Conservation (phyloP, 2,888 invertebrate species). For the Cantharis flavilabris region DNA sequence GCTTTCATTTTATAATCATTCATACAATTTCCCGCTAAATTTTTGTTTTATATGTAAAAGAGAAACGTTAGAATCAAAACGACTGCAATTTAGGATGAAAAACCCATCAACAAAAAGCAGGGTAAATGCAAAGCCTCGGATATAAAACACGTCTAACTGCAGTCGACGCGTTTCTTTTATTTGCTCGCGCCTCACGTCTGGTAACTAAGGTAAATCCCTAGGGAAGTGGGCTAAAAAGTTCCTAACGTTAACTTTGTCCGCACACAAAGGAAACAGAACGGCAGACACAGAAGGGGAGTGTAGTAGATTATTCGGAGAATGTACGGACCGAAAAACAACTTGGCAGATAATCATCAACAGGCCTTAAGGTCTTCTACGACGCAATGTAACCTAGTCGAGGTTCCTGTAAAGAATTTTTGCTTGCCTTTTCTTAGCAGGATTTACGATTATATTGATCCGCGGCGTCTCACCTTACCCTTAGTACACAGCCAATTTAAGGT, state of each 20-base stretch:
- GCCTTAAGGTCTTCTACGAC: constrained; percentile 30
- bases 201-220: constrained; percentile 48
- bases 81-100: constrained; percentile 30
- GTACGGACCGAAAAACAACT: constrained; percentile 36
- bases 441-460: constrained; percentile 40
- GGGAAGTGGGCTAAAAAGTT: constrained; percentile 50
- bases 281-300: constrained; percentile 37
- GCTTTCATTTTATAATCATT: neutral
- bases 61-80: neutral
- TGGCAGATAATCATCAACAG: constrained; percentile 42
- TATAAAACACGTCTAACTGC: constrained; percentile 37
- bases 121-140: constrained; percentile 30
- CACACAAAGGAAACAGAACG: constrained; percentile 47
- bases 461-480: constrained; percentile 36
- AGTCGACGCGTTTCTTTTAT: constrained; percentile 46
- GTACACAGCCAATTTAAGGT: constrained; percentile 44
- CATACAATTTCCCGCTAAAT: neutral
- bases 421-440: constrained; percentile 37
- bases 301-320: constrained; percentile 25
- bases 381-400: constrained; percentile 22
- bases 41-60: constrained; percentile 1
- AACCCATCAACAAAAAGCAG: constrained; percentile 40
- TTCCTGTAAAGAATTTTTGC: constrained; percentile 22
- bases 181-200: constrained; percentile 50
- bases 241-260: constrained; percentile 48